These are phyloP conservation scores for Simalia tracyae DNA, from an alignment of 2,797 vertebrate species.

Conservation along the genomic window DNA sequence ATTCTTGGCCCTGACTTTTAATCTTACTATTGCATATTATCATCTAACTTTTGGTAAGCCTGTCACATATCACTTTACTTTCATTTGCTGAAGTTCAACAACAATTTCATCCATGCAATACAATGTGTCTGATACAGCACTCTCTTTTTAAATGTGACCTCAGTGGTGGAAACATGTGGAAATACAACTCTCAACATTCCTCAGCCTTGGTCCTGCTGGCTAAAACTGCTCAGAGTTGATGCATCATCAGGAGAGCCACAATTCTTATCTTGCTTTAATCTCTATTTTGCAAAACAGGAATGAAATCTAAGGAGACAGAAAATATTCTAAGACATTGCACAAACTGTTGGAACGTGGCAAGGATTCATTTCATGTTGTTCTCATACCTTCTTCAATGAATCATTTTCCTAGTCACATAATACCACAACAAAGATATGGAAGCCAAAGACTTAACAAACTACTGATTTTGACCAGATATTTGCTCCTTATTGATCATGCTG, in stretches of 20 bases:
- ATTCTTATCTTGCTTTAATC: not conserved
- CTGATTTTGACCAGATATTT: not conserved
- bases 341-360: slow-evolving; percentile 19
- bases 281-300: not conserved
- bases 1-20: not conserved
- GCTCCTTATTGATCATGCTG: not conserved
- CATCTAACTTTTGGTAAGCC: not conserved
- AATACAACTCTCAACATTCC: not conserved
- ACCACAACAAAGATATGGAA: not conserved
- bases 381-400: not conserved
- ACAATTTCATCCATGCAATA: not conserved
- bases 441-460: not conserved
- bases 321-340: slow-evolving; percentile 47
- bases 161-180: not conserved
- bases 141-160: not conserved
- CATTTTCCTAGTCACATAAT: not conserved
- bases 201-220: not conserved
- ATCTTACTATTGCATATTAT: not conserved
- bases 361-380: not conserved
- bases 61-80: not conserved
- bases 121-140: not conserved
- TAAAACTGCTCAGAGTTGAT: not conserved
- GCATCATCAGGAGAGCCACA: not conserved
- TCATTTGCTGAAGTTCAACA: not conserved
- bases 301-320: slow-evolving; percentile 39